These are phyloP conservation scores for Adelges cooleyi DNA, from an alignment of 1,140 invertebrate species.

Conservation along the genomic window DNA sequence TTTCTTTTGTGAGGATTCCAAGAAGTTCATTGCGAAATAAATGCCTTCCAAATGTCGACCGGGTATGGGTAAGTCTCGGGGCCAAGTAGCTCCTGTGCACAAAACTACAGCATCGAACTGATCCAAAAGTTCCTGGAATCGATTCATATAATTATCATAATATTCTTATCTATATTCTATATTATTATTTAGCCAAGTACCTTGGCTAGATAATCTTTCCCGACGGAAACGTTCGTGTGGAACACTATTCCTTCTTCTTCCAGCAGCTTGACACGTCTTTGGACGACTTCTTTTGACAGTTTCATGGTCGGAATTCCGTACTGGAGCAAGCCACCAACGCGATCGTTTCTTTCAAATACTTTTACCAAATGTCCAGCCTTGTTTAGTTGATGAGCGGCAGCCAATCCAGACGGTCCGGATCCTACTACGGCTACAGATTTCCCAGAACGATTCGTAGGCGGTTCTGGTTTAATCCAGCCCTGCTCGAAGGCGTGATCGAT, in stretches of 20 bases:
- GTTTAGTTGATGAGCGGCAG: conserved; percentile 94
- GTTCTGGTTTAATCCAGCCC: conserved; percentile 82
- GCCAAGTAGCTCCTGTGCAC: conserved; percentile 91
- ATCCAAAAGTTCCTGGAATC: conserved; percentile 46
- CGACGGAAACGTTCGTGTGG: conserved; percentile 79
- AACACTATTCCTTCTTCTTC: conserved; percentile 84
- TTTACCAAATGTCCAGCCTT: conserved; percentile 86
- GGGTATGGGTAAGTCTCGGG: conserved; percentile 74
- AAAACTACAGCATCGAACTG: conserved; percentile 80
- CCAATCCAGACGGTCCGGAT: conserved; percentile 87
- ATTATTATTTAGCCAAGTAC: conserved; percentile 36
- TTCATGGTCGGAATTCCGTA: conserved; percentile 99
- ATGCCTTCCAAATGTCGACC: conserved; percentile 82
- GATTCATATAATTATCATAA: background rate
- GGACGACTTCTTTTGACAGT: conserved; percentile 82
- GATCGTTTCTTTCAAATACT: conserved; percentile 93
- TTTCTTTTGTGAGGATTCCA: conserved; percentile 94
- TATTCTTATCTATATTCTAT: background rate
- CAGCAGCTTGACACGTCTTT: conserved; percentile 76
- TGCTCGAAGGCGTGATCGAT: conserved; percentile 96
- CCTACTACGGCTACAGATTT: conserved; percentile 88
- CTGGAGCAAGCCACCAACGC: conserved; percentile 84
- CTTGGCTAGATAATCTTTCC: conserved; percentile 74
- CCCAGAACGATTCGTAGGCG: conserved; percentile 62
- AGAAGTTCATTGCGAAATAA: conserved; percentile 94